phyloP scores from a whole-genome alignment of 2,888 invertebrate genomes.

The Ellobium chinense region DNA sequence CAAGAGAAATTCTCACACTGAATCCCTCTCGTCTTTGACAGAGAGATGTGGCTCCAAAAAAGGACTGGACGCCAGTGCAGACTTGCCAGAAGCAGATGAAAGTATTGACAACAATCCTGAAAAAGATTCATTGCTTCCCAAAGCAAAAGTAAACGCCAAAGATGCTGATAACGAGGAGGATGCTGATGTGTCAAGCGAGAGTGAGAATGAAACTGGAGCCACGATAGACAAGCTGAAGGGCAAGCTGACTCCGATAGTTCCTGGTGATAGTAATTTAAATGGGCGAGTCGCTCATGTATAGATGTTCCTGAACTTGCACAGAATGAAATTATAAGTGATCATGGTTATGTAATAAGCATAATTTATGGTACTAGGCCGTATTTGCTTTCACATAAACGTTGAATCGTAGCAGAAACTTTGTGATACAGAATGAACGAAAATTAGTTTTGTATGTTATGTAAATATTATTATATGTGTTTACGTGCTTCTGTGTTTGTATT shows the following conservation, averaged over 20 bases:
- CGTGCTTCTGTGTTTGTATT: too few relatives aligned
- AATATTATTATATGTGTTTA: too few relatives aligned
- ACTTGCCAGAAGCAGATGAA: background rate
- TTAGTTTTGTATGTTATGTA: too few relatives aligned
- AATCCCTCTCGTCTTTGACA: conserved; percentile 11
- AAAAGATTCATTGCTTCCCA: background rate
- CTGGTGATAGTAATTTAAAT: too few relatives aligned
- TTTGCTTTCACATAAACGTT: too few relatives aligned
- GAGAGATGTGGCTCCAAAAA: background rate
- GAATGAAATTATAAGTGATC: too few relatives aligned
- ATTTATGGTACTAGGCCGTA: too few relatives aligned
- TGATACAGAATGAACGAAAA: too few relatives aligned
- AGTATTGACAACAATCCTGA: background rate
- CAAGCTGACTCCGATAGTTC: background rate
- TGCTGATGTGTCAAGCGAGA: background rate
- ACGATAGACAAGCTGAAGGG: background rate
- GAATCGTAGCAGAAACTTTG: too few relatives aligned
- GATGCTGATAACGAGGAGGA: background rate
- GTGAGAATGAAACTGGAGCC: background rate
- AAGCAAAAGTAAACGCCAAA: background rate
- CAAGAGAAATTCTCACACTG: conserved; percentile 27
- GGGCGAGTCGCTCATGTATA: too few relatives aligned
- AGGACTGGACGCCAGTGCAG: background rate
- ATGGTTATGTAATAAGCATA: too few relatives aligned
- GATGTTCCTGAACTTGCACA: too few relatives aligned